These are phyloP conservation scores for Onthophagus taurus DNA, from an alignment of 1,140 invertebrate genomes.

Conservation along the genomic window DNA sequence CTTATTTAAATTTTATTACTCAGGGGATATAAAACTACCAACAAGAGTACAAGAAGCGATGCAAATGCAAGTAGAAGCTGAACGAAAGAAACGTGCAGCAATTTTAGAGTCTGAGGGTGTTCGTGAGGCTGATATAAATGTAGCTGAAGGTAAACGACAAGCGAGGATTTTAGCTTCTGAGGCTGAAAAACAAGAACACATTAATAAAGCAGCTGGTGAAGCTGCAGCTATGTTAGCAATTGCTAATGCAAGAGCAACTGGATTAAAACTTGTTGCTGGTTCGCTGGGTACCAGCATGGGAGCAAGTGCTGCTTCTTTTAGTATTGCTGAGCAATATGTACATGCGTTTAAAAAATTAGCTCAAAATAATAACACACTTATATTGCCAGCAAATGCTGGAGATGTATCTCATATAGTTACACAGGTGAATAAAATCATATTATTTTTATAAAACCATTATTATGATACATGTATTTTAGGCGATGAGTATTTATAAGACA, in stretches of 20 bases:
- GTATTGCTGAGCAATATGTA: conserved; percentile 92
- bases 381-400: conserved; percentile 82
- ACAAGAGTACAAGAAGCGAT: conserved; percentile 93
- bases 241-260: conserved; percentile 72
- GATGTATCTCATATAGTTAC: conserved; percentile 78
- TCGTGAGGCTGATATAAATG: conserved; percentile 92
- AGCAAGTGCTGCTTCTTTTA: conserved; percentile 81
- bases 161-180: conserved; percentile 88
- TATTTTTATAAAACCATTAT: conserved; percentile 12
- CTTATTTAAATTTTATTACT: conserved; percentile 1
- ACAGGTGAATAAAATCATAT: conserved; percentile 50
- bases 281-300: conserved; percentile 54
- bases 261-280: conserved; percentile 63
- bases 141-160: conserved; percentile 90
- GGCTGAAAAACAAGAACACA: conserved; percentile 77
- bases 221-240: conserved; percentile 78
- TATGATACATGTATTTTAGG: conserved; percentile 40
- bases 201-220: conserved; percentile 79
- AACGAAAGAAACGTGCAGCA: conserved; percentile 90
- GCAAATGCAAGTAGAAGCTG: conserved; percentile 99
- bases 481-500: conserved; percentile 59
- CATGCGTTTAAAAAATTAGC: conserved; percentile 87
- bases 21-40: conserved; percentile 89
- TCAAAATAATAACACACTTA: conserved; percentile 87
- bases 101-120: conserved; percentile 96